These are phyloP conservation scores for Menidia menidia DNA, from an alignment of 2,797 vertebrate genomes.

Conservation along the genomic window DNA sequence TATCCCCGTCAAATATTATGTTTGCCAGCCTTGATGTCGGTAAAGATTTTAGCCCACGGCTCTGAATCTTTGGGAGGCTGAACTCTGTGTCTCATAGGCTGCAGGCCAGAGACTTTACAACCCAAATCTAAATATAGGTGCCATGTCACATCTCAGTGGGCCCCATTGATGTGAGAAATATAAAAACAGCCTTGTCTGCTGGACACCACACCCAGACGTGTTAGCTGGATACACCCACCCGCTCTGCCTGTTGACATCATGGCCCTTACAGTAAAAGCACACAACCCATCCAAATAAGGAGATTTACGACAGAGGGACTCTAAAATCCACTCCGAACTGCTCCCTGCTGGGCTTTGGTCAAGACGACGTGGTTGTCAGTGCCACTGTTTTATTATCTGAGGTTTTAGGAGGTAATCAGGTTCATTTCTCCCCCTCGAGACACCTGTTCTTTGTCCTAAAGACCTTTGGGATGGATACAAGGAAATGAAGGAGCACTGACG, in stretches of 20 bases:
- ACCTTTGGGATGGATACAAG: slow-evolving; percentile 18
- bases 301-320: slow-evolving; percentile 12
- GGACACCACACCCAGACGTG: slow-evolving; percentile 71
- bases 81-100: slow-evolving; percentile 16
- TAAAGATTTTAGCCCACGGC: background rate
- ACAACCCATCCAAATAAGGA: slow-evolving; percentile 54
- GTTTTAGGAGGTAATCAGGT: background rate
- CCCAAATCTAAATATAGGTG: slow-evolving; percentile 71
- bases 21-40: background rate
- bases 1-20: background rate
- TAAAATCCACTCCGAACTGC: background rate
- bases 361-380: slow-evolving; percentile 2
- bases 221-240: slow-evolving; percentile 54
- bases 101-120: slow-evolving; percentile 39
- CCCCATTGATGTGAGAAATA: slow-evolving; percentile 66
- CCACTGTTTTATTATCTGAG: background rate
- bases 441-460: slow-evolving; percentile 11
- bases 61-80: slow-evolving; percentile 8
- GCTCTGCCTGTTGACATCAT: slow-evolving; percentile 57
- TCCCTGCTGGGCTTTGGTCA: slow-evolving; percentile 9
- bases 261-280: slow-evolving; percentile 32
- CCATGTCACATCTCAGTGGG: slow-evolving; percentile 63
- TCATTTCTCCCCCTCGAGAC: background rate
- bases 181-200: slow-evolving; percentile 72
- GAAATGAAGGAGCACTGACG: slow-evolving; percentile 19